Evolutionary conservation across 2,888 invertebrate species (phyloP).

Genomic region (Stenurella melanura): DNA sequence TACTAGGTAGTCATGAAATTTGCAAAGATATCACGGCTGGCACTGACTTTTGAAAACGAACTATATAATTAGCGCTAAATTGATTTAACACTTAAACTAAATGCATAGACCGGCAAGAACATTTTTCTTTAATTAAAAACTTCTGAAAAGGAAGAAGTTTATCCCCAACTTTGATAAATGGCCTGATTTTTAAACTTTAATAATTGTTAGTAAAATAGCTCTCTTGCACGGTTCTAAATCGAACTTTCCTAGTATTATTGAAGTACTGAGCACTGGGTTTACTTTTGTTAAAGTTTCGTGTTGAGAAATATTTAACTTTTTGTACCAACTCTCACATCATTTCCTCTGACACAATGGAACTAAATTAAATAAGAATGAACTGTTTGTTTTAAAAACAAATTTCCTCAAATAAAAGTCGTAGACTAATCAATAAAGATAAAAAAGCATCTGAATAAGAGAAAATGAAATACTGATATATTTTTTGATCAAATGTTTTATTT

Average conservation of each 20-base stretch:
- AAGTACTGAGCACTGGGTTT: background rate
- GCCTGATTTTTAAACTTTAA: constrained; percentile 19
- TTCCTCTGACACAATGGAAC: background rate
- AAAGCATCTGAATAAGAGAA: too few relatives aligned
- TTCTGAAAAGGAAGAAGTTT: background rate
- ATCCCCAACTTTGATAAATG: constrained; percentile 15
- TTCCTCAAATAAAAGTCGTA: background rate
- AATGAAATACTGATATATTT: too few relatives aligned
- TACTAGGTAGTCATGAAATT: background rate
- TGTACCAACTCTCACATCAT: background rate
- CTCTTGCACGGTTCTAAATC: background rate
- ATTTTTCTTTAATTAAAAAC: constrained; percentile 10
- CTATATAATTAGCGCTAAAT: constrained; percentile 17
- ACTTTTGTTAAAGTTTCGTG: constrained; percentile 5
- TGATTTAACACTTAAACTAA: constrained; percentile 18
- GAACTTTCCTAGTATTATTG: background rate
- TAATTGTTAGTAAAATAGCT: constrained; percentile 15
- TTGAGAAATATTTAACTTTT: background rate
- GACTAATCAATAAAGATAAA: too few relatives aligned
- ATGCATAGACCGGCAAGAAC: background rate
- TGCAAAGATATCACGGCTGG: background rate
- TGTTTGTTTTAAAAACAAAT: background rate
- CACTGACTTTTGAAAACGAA: background rate
- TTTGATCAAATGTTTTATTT: too few relatives aligned
- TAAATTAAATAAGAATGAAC: background rate